Percentiles rank a stretch among this genome's conserved stretches.
These are phyloP conservation scores for Epizoanthus ramosus DNA, from an alignment of 92 coral and sea anemone genomes.

Conservation along the genomic window DNA sequence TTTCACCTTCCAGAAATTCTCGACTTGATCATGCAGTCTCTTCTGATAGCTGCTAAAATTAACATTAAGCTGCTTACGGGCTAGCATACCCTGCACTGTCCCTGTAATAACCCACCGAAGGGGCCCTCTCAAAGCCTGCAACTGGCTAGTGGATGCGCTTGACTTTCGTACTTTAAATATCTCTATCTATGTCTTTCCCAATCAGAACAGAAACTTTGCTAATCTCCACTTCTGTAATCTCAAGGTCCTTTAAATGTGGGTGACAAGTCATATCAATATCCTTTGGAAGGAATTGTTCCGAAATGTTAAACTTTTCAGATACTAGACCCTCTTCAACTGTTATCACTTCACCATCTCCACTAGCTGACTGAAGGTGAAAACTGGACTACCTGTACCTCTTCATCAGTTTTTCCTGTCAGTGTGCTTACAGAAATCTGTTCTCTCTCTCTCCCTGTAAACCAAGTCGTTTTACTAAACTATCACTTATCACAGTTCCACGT, in stretches of 20 bases:
- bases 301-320: constrained; percentile 52
- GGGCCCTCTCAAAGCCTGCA: constrained; percentile 51
- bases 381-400: constrained; percentile 45
- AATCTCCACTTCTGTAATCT: constrained; percentile 46
- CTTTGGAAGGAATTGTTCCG: constrained; percentile 50
- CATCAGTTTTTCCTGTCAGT: constrained; percentile 32
- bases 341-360: constrained; percentile 50
- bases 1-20: constrained; percentile 39
- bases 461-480: constrained; percentile 41
- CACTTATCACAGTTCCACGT: constrained; percentile 61
- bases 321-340: constrained; percentile 60
- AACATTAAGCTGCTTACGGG: constrained; percentile 19
- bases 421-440: constrained; percentile 48
- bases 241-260: constrained; percentile 52
- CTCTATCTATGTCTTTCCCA: constrained; percentile 57
- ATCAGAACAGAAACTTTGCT: constrained; percentile 57
- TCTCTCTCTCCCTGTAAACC: too few species aligned
- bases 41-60: constrained; percentile 44
- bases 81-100: constrained; percentile 5
- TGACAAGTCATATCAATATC: constrained; percentile 27
- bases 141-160: neutral
- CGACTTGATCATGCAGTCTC: constrained; percentile 46
- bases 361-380: constrained; percentile 55
- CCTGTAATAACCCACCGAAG: constrained; percentile 61
- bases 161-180: constrained; percentile 51